These are phyloP conservation scores for Beris chalybata DNA, from an alignment of 2,888 invertebrate genomes.

Conservation along the genomic window DNA sequence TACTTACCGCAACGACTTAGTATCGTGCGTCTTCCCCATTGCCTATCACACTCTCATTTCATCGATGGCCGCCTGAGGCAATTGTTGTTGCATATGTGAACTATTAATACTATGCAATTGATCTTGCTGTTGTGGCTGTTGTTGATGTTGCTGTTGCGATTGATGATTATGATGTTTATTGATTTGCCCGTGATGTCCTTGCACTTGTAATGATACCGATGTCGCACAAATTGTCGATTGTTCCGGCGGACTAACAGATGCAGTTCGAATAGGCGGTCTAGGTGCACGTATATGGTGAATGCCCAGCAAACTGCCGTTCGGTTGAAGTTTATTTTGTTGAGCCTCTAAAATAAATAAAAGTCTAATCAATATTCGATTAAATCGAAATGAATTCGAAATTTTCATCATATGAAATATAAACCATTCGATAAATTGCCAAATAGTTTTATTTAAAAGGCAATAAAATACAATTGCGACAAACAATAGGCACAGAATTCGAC, in stretches of 20 bases:
- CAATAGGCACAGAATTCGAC: not conserved
- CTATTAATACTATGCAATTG: slow-evolving; percentile 42
- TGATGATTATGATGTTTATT: slow-evolving; percentile 40
- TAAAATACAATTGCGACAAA: not conserved
- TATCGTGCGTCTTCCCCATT: slow-evolving; percentile 56
- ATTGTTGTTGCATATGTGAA: slow-evolving; percentile 58
- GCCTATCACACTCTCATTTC: slow-evolving; percentile 88
- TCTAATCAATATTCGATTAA: slow-evolving; percentile 37
- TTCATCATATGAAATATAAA: not conserved
- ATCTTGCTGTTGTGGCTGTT: slow-evolving; percentile 54
- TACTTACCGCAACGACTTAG: slow-evolving; percentile 53
- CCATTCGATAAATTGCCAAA: not conserved
- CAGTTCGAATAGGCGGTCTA: slow-evolving; percentile 55
- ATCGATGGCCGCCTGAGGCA: slow-evolving; percentile 82
- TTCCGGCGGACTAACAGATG: slow-evolving; percentile 44
- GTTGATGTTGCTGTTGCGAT: slow-evolving; percentile 44
- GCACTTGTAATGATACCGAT: slow-evolving; percentile 23
- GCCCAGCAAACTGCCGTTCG: slow-evolving; percentile 51
- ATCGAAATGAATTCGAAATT: not conserved
- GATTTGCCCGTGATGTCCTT: slow-evolving; percentile 33
- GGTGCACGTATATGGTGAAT: slow-evolving; percentile 53
- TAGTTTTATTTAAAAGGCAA: not conserved
- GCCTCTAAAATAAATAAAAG: slow-evolving; percentile 39
- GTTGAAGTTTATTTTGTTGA: slow-evolving; percentile 51
- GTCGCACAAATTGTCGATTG: slow-evolving; percentile 30